Conservation (phyloP, 2,797 vertebrate genomes). For the Aeoliscus strigatus region DNA sequence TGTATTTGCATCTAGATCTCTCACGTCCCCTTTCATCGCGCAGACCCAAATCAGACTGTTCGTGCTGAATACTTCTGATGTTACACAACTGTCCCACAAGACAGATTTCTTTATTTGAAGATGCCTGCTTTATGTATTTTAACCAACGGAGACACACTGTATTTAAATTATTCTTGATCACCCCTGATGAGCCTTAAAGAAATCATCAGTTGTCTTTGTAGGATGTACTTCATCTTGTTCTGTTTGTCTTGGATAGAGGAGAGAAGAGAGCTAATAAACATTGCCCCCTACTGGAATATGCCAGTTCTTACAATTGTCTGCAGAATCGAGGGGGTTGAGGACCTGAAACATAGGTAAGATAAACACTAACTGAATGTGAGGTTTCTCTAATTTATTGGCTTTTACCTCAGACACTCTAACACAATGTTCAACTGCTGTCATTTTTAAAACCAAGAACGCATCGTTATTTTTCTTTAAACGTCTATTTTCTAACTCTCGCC, state of each 20-base stretch:
- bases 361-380: too few relatives aligned
- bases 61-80: not conserved
- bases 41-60: not conserved
- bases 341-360: too few relatives aligned
- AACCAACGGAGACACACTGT: not conserved
- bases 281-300: slow-evolving; percentile 57
- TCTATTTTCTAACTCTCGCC: too few relatives aligned
- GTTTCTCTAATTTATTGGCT: too few relatives aligned
- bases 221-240: slow-evolving; percentile 20
- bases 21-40: not conserved
- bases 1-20: slow-evolving; percentile 18
- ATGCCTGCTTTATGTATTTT: not conserved
- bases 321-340: not conserved
- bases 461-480: too few relatives aligned
- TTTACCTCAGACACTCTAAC: too few relatives aligned
- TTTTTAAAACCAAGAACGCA: too few relatives aligned
- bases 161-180: slow-evolving; percentile 2
- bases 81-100: not conserved
- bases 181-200: not conserved
- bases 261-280: slow-evolving; percentile 42
- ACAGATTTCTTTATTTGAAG: not conserved
- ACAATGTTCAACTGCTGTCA: too few relatives aligned
- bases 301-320: slow-evolving; percentile 19
- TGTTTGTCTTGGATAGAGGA: slow-evolving; percentile 2
- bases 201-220: not conserved